These are phyloP conservation scores for Gymnogyps californianus DNA, from an alignment of 2,113 vertebrate species.

Conservation along the genomic window DNA sequence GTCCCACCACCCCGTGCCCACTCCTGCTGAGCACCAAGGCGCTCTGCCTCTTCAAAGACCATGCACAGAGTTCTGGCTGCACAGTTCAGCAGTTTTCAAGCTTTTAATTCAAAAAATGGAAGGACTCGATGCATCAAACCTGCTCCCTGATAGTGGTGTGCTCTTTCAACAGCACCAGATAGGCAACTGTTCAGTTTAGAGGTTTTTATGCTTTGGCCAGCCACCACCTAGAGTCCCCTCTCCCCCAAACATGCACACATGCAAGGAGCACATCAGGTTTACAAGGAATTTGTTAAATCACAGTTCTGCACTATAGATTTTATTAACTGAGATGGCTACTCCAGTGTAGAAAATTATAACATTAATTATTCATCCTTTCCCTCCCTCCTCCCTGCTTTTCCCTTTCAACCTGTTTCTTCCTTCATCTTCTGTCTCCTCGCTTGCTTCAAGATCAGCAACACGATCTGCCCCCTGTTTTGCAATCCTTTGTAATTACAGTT, in stretches of 20 bases:
- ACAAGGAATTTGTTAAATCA: not conserved
- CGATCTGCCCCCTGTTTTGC: not conserved
- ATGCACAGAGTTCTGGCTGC: not conserved
- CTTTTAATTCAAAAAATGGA: not conserved
- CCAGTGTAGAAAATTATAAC: not conserved
- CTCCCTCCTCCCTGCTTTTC: not conserved
- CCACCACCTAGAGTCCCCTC: not conserved
- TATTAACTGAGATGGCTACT: not conserved
- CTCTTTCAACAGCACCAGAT: not conserved
- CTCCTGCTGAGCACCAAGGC: not conserved
- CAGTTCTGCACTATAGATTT: not conserved
- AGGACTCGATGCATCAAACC: not conserved
- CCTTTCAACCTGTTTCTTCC: not conserved
- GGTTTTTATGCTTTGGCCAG: not conserved
- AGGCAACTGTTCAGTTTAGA: not conserved
- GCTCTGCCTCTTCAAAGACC: not conserved
- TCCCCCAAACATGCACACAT: not conserved
- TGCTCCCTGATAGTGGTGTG: accelerated
- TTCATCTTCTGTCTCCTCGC: not conserved
- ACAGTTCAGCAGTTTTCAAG: not conserved
- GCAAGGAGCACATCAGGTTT: not conserved
- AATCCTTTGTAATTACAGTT: not conserved
- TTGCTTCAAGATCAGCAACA: not conserved
- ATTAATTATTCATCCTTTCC: not conserved
- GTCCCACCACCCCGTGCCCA: not conserved